phyloP scores from a whole-genome alignment of 2,888 invertebrate species.

The Marronus borbonicus region DNA sequence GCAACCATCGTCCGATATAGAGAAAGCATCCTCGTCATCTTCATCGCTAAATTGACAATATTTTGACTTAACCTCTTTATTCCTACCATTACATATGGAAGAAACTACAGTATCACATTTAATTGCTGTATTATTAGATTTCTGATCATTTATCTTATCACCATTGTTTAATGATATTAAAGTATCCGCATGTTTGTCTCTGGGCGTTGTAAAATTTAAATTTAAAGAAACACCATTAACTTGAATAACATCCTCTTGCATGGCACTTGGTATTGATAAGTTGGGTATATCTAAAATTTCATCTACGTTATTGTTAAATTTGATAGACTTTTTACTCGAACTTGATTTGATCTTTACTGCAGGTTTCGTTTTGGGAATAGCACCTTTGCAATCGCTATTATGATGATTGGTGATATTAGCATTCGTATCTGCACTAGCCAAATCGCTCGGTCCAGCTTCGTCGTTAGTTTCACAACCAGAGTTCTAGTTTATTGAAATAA shows the following conservation, averaged over 20 bases:
- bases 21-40: conserved; percentile 78
- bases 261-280: conserved; percentile 35
- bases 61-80: conserved; percentile 50
- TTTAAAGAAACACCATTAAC: conserved; percentile 54
- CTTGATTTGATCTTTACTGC: conserved; percentile 52
- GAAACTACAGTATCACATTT: conserved; percentile 49
- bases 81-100: conserved; percentile 47
- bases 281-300: conserved; percentile 52
- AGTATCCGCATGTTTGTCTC: conserved; percentile 9
- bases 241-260: conserved; percentile 52
- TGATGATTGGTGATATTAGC: conserved; percentile 58
- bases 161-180: conserved; percentile 33
- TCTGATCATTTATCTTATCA: conserved; percentile 34
- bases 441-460: conserved; percentile 46
- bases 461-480: conserved; percentile 26
- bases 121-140: conserved; percentile 40
- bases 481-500: no score
- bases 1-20: conserved; percentile 82
- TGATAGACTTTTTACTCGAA: conserved; percentile 58
- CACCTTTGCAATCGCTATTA: conserved; percentile 61
- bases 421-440: conserved; percentile 59
- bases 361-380: conserved; percentile 62
- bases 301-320: conserved; percentile 64
- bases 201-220: conserved; percentile 36
- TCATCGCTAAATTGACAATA: conserved; percentile 74